Percentiles rank a stretch among this genome's conserved stretches.
Conservation (phyloP, 1,140 invertebrate genomes). For the Drosophila aff. region DNA sequence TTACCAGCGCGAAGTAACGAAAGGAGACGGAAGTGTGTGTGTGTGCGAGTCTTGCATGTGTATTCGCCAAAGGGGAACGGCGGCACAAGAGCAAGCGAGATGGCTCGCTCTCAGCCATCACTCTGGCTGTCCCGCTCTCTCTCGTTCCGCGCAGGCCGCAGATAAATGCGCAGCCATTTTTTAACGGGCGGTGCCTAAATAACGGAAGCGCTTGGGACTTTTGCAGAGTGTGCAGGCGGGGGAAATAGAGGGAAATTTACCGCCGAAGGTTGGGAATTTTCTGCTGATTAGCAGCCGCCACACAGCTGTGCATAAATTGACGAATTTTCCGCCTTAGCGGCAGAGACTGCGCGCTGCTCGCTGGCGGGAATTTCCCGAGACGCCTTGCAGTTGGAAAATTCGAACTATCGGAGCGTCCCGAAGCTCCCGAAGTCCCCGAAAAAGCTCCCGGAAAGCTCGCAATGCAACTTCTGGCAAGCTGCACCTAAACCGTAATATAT, state of each 20-base stretch:
- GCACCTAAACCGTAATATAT: constrained; percentile 47
- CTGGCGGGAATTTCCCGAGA: constrained; percentile 18
- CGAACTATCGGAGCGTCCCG: constrained; percentile 39
- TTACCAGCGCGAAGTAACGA: constrained; percentile 46
- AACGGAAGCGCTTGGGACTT: constrained; percentile 32
- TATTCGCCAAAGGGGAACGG: constrained; percentile 34
- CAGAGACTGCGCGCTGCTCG: constrained; percentile 40
- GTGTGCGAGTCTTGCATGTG: constrained; percentile 8
- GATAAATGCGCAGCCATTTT: constrained; percentile 81
- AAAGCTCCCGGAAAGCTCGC: constrained; percentile 57
- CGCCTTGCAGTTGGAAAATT: constrained; percentile 35
- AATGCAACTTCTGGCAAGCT: constrained; percentile 46
- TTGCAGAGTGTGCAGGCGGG: constrained; percentile 21
- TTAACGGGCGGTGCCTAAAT: constrained; percentile 67
- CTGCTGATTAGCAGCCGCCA: constrained; percentile 11
- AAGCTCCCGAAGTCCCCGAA: constrained; percentile 42
- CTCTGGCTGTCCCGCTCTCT: constrained; percentile 39
- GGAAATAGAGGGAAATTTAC: constrained; percentile 74
- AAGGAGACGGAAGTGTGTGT: constrained; percentile 15
- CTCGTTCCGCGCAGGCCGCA: constrained; percentile 21
- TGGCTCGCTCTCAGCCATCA: not conserved
- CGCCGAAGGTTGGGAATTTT: constrained; percentile 6
- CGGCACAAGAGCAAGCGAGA: constrained; percentile 16
- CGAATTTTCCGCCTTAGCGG: constrained; percentile 18
- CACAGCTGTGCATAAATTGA: constrained; percentile 5